phyloP scores from a whole-genome alignment of 2,797 vertebrate species.

The Triplophysa yarkandensis region DNA sequence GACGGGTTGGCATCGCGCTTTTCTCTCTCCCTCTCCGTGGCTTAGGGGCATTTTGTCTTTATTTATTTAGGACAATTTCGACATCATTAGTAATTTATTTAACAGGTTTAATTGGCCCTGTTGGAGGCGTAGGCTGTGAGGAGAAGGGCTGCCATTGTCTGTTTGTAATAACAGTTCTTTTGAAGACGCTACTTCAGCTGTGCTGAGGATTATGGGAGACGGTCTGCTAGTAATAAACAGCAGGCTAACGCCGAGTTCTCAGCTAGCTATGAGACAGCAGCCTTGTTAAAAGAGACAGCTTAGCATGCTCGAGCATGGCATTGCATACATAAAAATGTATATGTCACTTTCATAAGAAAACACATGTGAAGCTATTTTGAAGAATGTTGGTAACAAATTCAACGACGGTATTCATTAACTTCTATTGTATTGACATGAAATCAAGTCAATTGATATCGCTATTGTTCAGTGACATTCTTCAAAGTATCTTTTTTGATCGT shows the following conservation, averaged over 20 bases:
- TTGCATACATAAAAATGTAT: neutral
- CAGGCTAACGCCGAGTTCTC: conserved; percentile 17
- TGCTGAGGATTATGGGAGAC: conserved; percentile 38
- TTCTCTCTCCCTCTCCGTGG: conserved; percentile 22
- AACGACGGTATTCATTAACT: too few species aligned
- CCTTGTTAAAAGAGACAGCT: neutral
- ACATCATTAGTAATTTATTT: conserved; percentile 61
- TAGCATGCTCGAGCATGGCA: neutral
- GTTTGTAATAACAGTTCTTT: conserved; percentile 56
- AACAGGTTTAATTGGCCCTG: conserved; percentile 62
- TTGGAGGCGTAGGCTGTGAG: conserved; percentile 42
- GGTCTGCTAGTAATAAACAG: conserved; percentile 45
- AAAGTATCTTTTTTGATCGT: too few species aligned
- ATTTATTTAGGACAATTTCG: conserved; percentile 58
- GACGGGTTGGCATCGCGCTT: conserved; percentile 61
- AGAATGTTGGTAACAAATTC: too few species aligned
- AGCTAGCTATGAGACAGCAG: conserved; percentile 23
- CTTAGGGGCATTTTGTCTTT: conserved; percentile 56
- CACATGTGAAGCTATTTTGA: too few species aligned
- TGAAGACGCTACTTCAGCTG: conserved; percentile 44
- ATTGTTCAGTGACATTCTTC: too few species aligned
- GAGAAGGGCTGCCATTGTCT: conserved; percentile 51
- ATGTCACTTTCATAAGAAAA: neutral
- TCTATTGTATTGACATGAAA: too few species aligned
- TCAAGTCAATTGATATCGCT: too few species aligned